Evolutionary conservation across 2,797 vertebrate species (phyloP).

Genomic region (Nyctibius grandis): DNA sequence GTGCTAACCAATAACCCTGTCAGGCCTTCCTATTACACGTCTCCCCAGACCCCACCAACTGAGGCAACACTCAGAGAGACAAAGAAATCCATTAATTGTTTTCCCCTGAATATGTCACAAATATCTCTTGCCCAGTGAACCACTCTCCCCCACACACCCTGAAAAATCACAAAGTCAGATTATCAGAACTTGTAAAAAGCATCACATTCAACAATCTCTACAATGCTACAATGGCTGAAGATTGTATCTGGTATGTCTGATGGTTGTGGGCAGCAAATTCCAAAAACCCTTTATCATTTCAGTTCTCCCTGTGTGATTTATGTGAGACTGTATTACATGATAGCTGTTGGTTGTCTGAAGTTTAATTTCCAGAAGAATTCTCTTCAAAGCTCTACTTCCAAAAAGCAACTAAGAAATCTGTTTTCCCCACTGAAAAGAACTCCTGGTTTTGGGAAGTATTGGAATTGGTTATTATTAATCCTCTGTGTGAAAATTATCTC

Average conservation of each 20-base stretch:
- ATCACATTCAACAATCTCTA: not conserved
- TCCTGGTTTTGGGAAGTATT: not conserved
- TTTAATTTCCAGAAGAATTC: not conserved
- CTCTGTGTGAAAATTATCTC: slow-evolving; percentile 7
- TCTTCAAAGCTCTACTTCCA: not conserved
- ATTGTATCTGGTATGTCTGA: not conserved
- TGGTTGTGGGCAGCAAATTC: not conserved
- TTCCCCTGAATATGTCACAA: not conserved
- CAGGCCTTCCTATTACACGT: not conserved
- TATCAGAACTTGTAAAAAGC: not conserved
- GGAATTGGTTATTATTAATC: not conserved
- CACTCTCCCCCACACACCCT: not conserved
- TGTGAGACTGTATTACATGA: not conserved
- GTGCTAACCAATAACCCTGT: not conserved
- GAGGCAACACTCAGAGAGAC: not conserved
- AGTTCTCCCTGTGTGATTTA: not conserved
- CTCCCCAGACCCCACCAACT: not conserved
- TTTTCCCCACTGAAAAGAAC: not conserved
- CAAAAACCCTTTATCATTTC: not conserved
- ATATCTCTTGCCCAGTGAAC: not conserved
- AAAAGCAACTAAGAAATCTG: not conserved
- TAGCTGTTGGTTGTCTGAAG: not conserved
- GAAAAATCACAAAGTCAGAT: not conserved
- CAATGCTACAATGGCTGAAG: not conserved
- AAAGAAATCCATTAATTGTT: not conserved